Evolutionary conservation across 2,797 vertebrate species (phyloP), one percentile per base, ranked within the genome.

Genomic region (Menidia menidia): DNA sequence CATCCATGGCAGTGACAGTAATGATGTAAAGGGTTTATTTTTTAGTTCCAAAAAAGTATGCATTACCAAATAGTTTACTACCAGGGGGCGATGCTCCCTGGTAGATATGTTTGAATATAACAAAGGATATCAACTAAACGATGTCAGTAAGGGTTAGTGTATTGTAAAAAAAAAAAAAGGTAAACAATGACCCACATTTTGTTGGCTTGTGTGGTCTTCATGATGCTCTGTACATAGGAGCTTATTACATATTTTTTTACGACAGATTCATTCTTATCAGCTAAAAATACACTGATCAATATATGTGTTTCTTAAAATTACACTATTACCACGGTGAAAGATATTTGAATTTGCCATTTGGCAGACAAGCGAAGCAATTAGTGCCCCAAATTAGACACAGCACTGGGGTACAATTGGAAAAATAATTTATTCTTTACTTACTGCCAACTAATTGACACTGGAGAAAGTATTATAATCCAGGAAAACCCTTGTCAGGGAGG

Each of bases 391-490:
- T 50, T 58, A 58, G 44, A 33, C 32, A 48, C 15, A 72, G 47
- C 14, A 25, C 15, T 52, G 18, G 48, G 33, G 11, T 32, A 53
- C 19, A 53, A 61, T 39, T 44, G 31, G 12, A 61, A 64, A 65
- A 52, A 47, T 8, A n/a, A 75, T 62, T 30, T 13, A 59, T 62
- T 76, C 25, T n/a, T 69, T 35, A 69, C 19, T 69, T 55, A 31
- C 31, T 14, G 54, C 30, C 32, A 66, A n/a, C 33, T 50, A 58
- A 70, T 30, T 32, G 44, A 77, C 63, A 58, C n/a, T 3, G 39
- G 48, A 41, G 31, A 77, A 80, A 48, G 4, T 43, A 55, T 63
- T 69, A 18, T 64, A 33, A 66, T 63, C 63, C 51, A 68, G 51
- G 53, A 61, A 73, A 81, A 11, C 66, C n/a, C n/a, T n/a, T n/a